These are phyloP conservation scores for Neodiprion fabricii DNA, from an alignment of 1,140 invertebrate species.

Conservation along the genomic window DNA sequence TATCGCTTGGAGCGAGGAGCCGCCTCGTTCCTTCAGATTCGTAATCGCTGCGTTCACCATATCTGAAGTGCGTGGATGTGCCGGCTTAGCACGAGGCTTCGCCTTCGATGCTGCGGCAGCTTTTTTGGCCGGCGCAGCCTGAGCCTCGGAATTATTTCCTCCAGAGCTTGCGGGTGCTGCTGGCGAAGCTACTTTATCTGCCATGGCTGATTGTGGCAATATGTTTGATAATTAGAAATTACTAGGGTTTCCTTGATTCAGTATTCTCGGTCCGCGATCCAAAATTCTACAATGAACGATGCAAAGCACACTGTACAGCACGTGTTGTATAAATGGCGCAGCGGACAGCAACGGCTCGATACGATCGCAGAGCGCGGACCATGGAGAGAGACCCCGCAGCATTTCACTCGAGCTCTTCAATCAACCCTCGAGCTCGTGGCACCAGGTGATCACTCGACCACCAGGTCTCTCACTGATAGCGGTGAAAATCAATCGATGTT, in stretches of 20 bases:
- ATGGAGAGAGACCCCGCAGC: conserved; percentile 29
- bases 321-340: not conserved
- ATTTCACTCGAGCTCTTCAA: conserved; percentile 24
- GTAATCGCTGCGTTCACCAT: conserved; percentile 63
- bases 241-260: not conserved
- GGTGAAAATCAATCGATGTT: not conserved
- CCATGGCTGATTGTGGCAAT: not conserved
- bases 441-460: not conserved
- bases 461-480: not conserved
- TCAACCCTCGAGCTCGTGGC: not conserved
- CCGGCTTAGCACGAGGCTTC: conserved; percentile 36
- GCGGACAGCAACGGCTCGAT: not conserved
- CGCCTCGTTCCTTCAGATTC: conserved; percentile 60
- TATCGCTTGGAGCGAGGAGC: conserved; percentile 64
- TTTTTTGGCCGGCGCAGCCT: conserved; percentile 15
- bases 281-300: not conserved
- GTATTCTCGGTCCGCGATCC: not conserved
- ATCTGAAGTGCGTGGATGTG: conserved; percentile 46
- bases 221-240: not conserved
- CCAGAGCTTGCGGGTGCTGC: conserved; percentile 20
- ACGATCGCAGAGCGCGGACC: conserved; percentile 26
- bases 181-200: not conserved
- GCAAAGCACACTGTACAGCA: not conserved
- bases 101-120: conserved; percentile 22
- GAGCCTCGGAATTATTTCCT: conserved; percentile 15